These are phyloP conservation scores for Myopa testacea DNA, from an alignment of 2,888 invertebrate genomes.

Conservation along the genomic window DNA sequence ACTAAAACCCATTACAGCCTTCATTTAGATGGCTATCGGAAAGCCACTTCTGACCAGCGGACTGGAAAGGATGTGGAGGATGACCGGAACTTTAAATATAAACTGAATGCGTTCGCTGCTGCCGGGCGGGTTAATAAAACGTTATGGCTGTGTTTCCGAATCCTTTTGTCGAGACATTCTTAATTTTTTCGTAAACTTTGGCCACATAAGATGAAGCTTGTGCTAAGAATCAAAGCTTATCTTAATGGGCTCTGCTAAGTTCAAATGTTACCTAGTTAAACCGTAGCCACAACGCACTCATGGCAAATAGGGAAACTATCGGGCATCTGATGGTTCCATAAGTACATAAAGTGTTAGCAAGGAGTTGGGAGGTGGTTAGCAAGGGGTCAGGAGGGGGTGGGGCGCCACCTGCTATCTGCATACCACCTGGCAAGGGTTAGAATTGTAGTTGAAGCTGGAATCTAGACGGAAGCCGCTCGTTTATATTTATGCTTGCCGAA, in stretches of 20 bases:
- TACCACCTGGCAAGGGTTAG: neutral
- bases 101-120: conserved; percentile 32
- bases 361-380: too few species aligned
- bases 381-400: too few species aligned
- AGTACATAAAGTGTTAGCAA: too few species aligned
- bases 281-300: too few species aligned
- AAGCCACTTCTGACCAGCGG: neutral
- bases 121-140: conserved; percentile 53
- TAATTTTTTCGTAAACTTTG: conserved; percentile 8
- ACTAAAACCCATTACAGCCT: conserved; percentile 21
- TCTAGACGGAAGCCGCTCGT: conserved; percentile 14
- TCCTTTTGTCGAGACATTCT: conserved; percentile 6
- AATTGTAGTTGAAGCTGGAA: neutral
- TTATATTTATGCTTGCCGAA: conserved; percentile 13
- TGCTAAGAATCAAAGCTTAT: conserved; percentile 43
- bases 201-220: conserved; percentile 3
- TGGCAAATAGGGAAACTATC: too few species aligned
- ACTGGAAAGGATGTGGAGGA: neutral
- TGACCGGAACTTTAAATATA: conserved; percentile 41
- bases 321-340: too few species aligned
- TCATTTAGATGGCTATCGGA: conserved; percentile 34
- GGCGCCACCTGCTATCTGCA: neutral
- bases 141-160: conserved; percentile 55
- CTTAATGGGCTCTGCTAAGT: conserved; percentile 31
- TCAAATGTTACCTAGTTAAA: neutral